phyloP scores from a whole-genome alignment of 2,113 vertebrate species.

The Datnioides undecimradiatus region DNA sequence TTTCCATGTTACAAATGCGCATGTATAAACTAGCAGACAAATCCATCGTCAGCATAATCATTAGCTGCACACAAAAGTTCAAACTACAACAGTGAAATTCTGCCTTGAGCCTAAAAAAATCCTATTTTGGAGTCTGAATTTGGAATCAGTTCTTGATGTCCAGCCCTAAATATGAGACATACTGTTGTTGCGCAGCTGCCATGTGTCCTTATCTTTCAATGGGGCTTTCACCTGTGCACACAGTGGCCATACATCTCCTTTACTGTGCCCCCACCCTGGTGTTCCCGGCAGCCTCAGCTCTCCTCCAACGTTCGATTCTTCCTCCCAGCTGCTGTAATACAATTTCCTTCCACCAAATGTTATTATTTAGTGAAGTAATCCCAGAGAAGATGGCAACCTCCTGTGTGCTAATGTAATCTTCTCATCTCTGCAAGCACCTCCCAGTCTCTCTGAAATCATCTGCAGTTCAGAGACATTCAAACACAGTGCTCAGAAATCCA shows the following conservation, averaged over 20 bases:
- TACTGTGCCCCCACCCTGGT: conserved; percentile 31
- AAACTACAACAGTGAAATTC: no score
- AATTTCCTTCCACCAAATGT: conserved; percentile 83
- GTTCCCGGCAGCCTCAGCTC: conserved; percentile 57
- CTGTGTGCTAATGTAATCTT: conserved; percentile 80
- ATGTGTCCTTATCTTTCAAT: conserved; percentile 35
- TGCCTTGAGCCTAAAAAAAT: no score
- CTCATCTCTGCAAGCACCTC: conserved; percentile 57
- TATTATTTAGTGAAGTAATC: conserved; percentile 82
- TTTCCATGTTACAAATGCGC: no score
- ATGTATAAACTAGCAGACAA: no score
- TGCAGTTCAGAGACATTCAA: conserved; percentile 58
- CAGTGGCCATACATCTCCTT: conserved; percentile 34
- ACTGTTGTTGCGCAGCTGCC: conserved; percentile 34
- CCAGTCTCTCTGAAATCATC: conserved; percentile 61
- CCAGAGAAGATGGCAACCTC: conserved; percentile 72
- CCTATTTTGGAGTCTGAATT: no score
- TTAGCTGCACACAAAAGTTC: no score
- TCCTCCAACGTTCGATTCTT: conserved; percentile 59
- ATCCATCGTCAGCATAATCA: no score
- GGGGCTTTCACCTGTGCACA: conserved; percentile 46
- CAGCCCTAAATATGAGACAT: no score
- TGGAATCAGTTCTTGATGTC: no score
- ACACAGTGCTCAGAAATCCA: conserved; percentile 33
- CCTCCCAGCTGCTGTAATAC: conserved; percentile 76